A percentile compares a stretch with the other conserved stretches of the same genome.
Conservation (phyloP, 2,797 vertebrate species). For the Ciconia nigra region DNA sequence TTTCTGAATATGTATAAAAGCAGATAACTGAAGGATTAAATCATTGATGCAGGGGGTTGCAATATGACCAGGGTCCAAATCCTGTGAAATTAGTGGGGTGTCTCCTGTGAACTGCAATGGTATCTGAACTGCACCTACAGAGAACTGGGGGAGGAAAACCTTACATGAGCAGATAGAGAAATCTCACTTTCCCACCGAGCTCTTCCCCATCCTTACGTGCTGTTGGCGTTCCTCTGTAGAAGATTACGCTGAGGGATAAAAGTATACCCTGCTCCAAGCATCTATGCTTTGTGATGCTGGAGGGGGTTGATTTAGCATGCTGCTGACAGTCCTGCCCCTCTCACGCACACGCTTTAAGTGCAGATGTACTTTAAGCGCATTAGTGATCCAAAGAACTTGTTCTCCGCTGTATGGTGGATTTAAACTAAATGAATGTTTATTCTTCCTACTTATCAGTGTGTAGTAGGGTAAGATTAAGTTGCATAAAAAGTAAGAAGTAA, state of each 20-base stretch:
- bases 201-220: rapidly evolving
- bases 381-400: background rate
- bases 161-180: background rate
- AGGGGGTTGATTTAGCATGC: rapidly evolving
- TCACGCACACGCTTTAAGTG: rapidly evolving
- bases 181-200: background rate
- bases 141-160: background rate
- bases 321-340: background rate
- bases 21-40: background rate
- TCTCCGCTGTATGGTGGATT: background rate
- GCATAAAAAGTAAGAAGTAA: background rate
- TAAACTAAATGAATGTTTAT: background rate
- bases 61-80: background rate
- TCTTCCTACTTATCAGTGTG: background rate
- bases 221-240: background rate
- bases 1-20: background rate
- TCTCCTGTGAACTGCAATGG: background rate
- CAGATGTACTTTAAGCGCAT: background rate
- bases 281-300: background rate
- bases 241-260: background rate
- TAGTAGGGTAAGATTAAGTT: background rate
- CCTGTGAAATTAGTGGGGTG: background rate
- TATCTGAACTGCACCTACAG: background rate
- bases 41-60: background rate
- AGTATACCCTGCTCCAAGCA: background rate